Percentiles rank a stretch among this genome's conserved stretches.
Evolutionary conservation across 2,113 vertebrate species (phyloP).

Genomic region (Heterochromis multidens): DNA sequence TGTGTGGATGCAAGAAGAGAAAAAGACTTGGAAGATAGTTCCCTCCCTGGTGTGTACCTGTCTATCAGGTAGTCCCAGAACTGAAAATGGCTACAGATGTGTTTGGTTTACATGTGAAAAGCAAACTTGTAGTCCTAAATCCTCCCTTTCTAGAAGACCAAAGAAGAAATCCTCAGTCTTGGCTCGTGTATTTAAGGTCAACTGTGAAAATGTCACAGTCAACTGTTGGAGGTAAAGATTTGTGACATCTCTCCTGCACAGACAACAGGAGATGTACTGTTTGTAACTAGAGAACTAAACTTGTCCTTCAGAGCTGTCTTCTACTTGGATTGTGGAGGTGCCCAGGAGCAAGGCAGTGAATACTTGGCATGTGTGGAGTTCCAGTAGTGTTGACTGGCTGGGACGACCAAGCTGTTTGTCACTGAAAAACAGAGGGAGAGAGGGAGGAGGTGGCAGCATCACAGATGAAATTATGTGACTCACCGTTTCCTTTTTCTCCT

Average conservation of each 20-base stretch:
- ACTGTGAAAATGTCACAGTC: background rate
- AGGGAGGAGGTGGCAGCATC: background rate
- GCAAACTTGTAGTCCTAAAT: background rate
- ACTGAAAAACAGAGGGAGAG: background rate
- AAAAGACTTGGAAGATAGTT: too few relatives aligned
- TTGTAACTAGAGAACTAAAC: background rate
- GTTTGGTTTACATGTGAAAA: background rate
- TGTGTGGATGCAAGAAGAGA: too few relatives aligned
- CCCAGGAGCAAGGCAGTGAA: fast-evolving
- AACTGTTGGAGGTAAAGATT: background rate
- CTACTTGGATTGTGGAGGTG: background rate
- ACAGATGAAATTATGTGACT: conserved; percentile 12
- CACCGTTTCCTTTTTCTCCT: conserved; percentile 40
- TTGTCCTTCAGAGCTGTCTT: background rate
- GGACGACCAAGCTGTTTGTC: background rate
- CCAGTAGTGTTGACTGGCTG: background rate
- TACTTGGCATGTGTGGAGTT: background rate
- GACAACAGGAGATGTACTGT: background rate
- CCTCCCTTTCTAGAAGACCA: background rate
- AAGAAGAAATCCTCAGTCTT: background rate
- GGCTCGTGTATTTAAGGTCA: background rate
- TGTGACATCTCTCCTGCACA: background rate
- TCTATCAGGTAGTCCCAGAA: background rate
- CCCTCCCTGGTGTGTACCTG: too few relatives aligned
- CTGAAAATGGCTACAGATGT: background rate